Evolutionary conservation across 37 sponge, comb jelly and placozoan genomes (phyloP), one percentile per base, ranked within the genome.

Genomic region (Bolinopsis microptera): DNA sequence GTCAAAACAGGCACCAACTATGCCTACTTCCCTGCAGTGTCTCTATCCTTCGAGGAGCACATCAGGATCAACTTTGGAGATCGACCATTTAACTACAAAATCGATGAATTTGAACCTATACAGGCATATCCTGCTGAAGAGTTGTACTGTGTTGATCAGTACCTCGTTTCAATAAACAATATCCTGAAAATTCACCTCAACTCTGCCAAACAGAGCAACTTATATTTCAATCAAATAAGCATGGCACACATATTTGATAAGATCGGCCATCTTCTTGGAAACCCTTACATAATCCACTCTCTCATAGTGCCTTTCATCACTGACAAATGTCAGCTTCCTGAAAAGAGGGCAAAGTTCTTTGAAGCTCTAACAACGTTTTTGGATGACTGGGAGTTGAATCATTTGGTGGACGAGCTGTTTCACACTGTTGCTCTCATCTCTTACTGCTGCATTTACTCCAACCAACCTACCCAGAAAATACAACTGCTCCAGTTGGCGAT

Each of bases 21-120:
- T 69, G 92, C 92, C 26, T 94, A 94, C 67, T 94, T 72, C 32
- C 92, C 94, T 41, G 74, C 94, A 28, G 61, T 94, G 26, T 86
- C 92, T 18, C 86, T 92, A 86, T 88, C 92, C 36, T 69, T 39
- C 37, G 92, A 92, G 1, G 94, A 94, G 48, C 92, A 94, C 33
- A 69, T 88, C 2, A 67, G 72, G 25, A 90, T 92, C 25, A 94
- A 94, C 32, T 94, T 94, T 69, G 94, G 94, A 0, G 75, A 94
- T 16, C 72, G 72, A 69, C 92, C 94, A 92, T 72, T 94, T 23
- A 88, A 90, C 31, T 94, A 92, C 83, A 82, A 82, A 36, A 36
- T 82, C 38, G 83, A 82, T 23, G 83, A 36, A 8, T 82, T 82
- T 82, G 83, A 82, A 31, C 83, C 83, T 5, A 82, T 82, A 35